Evolutionary conservation across 92 coral and sea anemone genomes (phyloP), one percentile per base, ranked within the genome.

Genomic region (Phenganax stokvisi): DNA sequence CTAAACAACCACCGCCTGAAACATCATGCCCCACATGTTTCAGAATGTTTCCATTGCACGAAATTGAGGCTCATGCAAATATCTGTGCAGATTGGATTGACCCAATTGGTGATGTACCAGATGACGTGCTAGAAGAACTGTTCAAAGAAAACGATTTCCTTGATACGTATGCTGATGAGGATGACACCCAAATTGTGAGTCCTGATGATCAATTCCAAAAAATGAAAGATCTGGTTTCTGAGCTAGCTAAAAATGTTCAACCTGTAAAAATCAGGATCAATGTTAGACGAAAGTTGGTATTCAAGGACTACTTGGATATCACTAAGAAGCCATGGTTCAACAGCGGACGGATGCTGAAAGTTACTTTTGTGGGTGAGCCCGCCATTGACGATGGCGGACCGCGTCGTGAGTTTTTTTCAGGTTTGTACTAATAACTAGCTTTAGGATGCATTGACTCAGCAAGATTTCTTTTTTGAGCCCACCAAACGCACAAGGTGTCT

Each of bases 301-400:
- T 90, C 74, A 83, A 83, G 57, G 93, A 90, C 67, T 85, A 90
- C 64, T 68, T 85, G 65, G 85, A 78, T 30, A 80, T 83, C 7
- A 84, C 89, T 71, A 87, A 82, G 79, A 89, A 89, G 69, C 82
- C 85, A 83, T 89, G 92, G 90, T 87, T 87, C 75, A 87, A 87
- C 54, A 72, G 85, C 55, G 81, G 77, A 74, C 69, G 20, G 29
- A 25, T 80, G 73, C 84, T 87, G 54, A 90, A 90, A 75, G 85
- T 90, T 16, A 87, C 85, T 27, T 87, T 89, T 74, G 53, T 74
- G 80, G 92, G 86, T 31, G 89, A 88, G 85, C 89, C 91, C 30
- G 89, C 89, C 12, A 74, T 88, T 7, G 91, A 89, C 80, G 91
- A 87, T 82, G 92, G 92, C 54, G 92, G 90, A 51, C 92, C 92